phyloP scores from a whole-genome alignment of 2,797 vertebrate genomes.

The Podargus strigoides region DNA sequence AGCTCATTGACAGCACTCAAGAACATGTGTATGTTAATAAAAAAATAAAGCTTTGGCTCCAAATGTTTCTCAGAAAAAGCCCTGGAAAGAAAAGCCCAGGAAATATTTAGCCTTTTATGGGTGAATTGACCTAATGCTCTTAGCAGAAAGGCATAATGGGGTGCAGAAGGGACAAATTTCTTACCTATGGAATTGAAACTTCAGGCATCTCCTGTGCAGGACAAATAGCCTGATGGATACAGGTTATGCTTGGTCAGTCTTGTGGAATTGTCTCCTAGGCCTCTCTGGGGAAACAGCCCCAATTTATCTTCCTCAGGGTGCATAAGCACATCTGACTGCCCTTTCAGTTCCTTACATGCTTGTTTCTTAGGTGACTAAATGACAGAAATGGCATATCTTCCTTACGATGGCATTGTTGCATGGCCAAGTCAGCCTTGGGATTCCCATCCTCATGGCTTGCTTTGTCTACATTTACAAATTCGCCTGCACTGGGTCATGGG shows the following conservation, averaged over 20 bases:
- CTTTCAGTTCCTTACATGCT: not conserved
- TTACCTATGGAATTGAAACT: not conserved
- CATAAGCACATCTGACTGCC: not conserved
- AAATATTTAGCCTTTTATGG: not conserved
- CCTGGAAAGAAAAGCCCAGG: not conserved
- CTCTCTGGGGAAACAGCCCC: not conserved
- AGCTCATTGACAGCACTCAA: not conserved
- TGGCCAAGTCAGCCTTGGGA: not conserved
- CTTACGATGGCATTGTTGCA: not conserved
- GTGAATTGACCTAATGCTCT: not conserved
- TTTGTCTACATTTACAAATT: not conserved
- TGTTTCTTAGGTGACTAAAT: not conserved
- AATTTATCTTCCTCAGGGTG: not conserved
- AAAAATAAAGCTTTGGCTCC: not conserved
- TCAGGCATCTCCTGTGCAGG: rapidly evolving
- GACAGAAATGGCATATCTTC: not conserved
- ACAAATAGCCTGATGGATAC: not conserved
- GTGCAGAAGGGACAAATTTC: not conserved
- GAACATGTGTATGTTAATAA: not conserved
- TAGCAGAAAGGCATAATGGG: rapidly evolving
- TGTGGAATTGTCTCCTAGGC: not conserved
- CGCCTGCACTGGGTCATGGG: not conserved
- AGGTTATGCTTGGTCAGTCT: not conserved
- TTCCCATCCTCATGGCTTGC: not conserved
- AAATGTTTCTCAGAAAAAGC: not conserved